Conservation (phyloP, 2,797 vertebrate species). For the Etheostoma perlongum region DNA sequence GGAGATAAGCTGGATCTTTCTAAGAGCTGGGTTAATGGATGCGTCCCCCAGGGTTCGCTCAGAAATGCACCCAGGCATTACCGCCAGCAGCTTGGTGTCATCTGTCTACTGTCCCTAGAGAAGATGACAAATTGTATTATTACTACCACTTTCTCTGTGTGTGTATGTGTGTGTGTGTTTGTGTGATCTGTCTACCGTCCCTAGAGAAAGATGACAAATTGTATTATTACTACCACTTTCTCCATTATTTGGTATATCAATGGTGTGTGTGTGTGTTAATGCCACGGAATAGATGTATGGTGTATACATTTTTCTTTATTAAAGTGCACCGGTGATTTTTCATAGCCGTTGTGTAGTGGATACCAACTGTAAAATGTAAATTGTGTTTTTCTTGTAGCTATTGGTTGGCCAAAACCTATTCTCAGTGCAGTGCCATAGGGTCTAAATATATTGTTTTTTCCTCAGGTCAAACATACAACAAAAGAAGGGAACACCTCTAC, state of each 20-base stretch:
- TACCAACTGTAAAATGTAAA: neutral
- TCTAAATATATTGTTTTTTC: neutral
- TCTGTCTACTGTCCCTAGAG: conserved; percentile 71
- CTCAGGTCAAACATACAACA: neutral
- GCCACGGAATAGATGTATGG: too few relatives aligned
- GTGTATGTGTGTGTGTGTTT: neutral
- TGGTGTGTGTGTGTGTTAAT: neutral
- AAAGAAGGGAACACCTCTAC: neutral
- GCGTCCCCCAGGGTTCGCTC: conserved; percentile 60
- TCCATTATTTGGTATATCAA: conserved; percentile 7
- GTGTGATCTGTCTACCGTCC: conserved; percentile 72
- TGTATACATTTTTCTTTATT: conserved; percentile 1
- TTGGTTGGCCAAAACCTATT: neutral
- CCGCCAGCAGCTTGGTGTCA: conserved; percentile 55
- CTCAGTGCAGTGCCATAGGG: neutral
- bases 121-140: conserved; percentile 60
- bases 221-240: conserved; percentile 34
- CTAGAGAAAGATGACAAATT: conserved; percentile 67
- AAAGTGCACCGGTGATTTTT: neutral
- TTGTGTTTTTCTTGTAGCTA: neutral
- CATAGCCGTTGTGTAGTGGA: neutral
- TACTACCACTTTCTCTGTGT: conserved; percentile 4
- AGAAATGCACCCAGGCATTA: conserved; percentile 68
- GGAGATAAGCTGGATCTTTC: conserved; percentile 46
- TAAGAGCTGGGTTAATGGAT: conserved; percentile 68